These are phyloP conservation scores for Mechanitis messenoides DNA, from an alignment of 2,888 invertebrate species.

Conservation along the genomic window DNA sequence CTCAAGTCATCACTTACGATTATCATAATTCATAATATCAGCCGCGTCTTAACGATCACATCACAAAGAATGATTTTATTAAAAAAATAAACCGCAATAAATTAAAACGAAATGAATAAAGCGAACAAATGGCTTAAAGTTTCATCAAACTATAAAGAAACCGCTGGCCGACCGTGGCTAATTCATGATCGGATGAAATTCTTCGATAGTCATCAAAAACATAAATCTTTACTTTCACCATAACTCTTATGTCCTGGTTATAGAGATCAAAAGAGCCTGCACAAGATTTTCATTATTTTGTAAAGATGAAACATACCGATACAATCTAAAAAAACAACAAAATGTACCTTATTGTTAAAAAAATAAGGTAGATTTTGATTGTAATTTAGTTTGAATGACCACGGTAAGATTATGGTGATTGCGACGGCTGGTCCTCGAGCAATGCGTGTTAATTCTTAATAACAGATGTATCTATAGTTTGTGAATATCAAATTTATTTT, in stretches of 20 bases:
- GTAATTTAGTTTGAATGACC: neutral
- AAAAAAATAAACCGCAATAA: conserved; percentile 24
- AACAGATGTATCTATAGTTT: conserved; percentile 18
- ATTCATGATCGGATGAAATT: conserved; percentile 32
- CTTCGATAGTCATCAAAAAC: conserved; percentile 3
- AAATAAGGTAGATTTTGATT: neutral
- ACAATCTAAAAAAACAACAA: neutral
- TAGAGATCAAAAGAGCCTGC: neutral
- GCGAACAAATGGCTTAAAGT: conserved; percentile 22
- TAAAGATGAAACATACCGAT: conserved; percentile 3
- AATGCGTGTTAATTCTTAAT: conserved; percentile 34
- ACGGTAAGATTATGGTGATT: conserved; percentile 1
- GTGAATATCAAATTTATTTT: neutral
- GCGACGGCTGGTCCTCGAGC: conserved; percentile 18
- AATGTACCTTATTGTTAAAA: neutral
- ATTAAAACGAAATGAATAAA: conserved; percentile 29
- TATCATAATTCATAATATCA: too few species aligned
- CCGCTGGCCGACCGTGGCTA: conserved; percentile 29
- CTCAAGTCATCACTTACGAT: too few species aligned
- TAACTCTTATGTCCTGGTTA: neutral
- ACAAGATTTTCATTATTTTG: neutral
- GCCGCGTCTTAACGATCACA: too few species aligned
- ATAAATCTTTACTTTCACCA: too few species aligned
- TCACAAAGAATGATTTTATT: conserved; percentile 5
- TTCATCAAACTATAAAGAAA: conserved; percentile 14